Evolutionary conservation across 1,140 invertebrate genomes (phyloP), one percentile per base, ranked within the genome.

Genomic region (Drosophila novamexicana): DNA sequence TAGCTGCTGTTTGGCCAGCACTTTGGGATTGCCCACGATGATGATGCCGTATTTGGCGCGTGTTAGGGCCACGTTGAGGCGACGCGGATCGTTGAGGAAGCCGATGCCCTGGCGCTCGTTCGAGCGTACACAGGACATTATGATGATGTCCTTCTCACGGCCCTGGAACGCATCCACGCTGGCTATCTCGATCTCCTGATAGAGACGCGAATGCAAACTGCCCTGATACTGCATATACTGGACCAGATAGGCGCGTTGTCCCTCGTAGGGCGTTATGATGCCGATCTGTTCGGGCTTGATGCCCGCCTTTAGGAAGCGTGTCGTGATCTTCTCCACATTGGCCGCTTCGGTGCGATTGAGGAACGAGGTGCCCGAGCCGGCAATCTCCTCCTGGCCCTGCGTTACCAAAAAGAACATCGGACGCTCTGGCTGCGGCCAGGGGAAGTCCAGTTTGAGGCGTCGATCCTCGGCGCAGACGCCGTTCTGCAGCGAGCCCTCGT

Each of bases 171-270:
- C 99, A 93, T 99, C 99, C 8, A 99, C 99, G 93, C 98, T 99
- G 0, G 99, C 99, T 0, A 99, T 98, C 93, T 99, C 99, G 52
- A 99, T 99, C 92, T 99, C 98, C 93, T 99, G 97, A 93, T 99
- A 99, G 0, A 99, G 93, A 92, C 99, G 99, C 6, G 97, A 96
- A 90, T 99, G 98, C 7, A 99, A 93, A 3, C 98, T 97, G 6
- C 99, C 99, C 93, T 99, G 98, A 89, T 99, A 99, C 91, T 99
- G 98, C 98, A 99, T 99, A 83, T 99, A 98, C 86, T 99, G 98
- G 0, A 97, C 98, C 52, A 99, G 93, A 93, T 99, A 99, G 0
- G 98, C 98, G n/a, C 99, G 93, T 91, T 99, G 99, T 0, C 99
- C 98, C 93, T 99, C 99, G 79, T 99, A 99, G 0, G 99, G 99